These are phyloP conservation scores for Pterophyllum scalare DNA, from an alignment of 2,113 vertebrate genomes.

Conservation along the genomic window DNA sequence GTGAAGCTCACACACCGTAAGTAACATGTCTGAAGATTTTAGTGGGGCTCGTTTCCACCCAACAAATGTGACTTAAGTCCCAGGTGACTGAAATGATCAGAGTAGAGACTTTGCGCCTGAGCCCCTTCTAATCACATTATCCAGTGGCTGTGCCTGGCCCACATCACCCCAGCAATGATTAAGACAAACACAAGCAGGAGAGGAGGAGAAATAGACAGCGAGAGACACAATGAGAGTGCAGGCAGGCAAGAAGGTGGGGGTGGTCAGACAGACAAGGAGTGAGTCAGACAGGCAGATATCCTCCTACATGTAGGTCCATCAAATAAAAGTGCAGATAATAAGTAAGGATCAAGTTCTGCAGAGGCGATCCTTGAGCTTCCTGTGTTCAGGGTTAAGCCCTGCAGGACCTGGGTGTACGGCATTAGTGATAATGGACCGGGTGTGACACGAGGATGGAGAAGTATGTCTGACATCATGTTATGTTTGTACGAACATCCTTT, in stretches of 20 bases:
- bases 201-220: conserved; percentile 61
- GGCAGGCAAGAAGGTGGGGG: conserved; percentile 65
- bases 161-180: conserved; percentile 68
- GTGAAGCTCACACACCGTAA: conserved; percentile 12
- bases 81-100: conserved; percentile 54
- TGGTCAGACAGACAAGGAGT: conserved; percentile 75
- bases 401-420: conserved; percentile 16
- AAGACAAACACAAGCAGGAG: conserved; percentile 59
- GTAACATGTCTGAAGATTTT: conserved; percentile 44
- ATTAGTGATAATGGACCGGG: conserved; percentile 52
- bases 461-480: conserved; percentile 64
- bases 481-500: conserved; percentile 27
- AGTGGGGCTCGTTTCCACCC: conserved; percentile 42
- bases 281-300: conserved; percentile 71
- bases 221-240: conserved; percentile 64
- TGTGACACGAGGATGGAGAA: conserved; percentile 46
- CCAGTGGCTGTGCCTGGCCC: conserved; percentile 48
- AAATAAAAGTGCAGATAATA: conserved; percentile 63
- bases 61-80: conserved; percentile 64
- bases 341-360: conserved; percentile 36
- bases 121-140: conserved; percentile 69
- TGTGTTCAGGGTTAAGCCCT: conserved; percentile 41
- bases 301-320: conserved; percentile 69
- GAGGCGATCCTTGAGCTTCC: conserved; percentile 12
- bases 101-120: conserved; percentile 47